Percentiles rank a stretch among this genome's conserved stretches.
These are phyloP conservation scores for Dorcus parallelipipedus DNA, from an alignment of 2,888 invertebrate genomes.

Conservation along the genomic window DNA sequence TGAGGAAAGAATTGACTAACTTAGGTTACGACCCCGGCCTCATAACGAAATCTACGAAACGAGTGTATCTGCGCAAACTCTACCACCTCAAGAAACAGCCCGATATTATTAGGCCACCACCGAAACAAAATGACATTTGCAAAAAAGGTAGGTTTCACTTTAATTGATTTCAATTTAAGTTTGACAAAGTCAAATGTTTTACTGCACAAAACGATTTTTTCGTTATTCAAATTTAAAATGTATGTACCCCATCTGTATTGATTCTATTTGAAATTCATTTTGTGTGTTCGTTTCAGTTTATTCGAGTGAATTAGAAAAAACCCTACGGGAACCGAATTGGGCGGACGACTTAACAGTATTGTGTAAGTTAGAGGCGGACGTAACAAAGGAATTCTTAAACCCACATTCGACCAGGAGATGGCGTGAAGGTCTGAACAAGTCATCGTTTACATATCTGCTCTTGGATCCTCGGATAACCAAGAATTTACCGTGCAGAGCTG, in stretches of 20 bases:
- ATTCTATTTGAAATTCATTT: constrained; percentile 25
- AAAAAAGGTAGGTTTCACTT: constrained; percentile 28
- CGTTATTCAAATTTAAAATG: background rate
- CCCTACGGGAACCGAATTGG: constrained; percentile 57
- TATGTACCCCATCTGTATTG: background rate
- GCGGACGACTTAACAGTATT: constrained; percentile 54
- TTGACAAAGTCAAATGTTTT: background rate
- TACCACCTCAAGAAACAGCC: constrained; percentile 52
- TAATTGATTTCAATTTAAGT: background rate
- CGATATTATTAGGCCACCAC: background rate
- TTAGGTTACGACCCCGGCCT: constrained; percentile 73
- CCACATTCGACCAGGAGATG: constrained; percentile 56
- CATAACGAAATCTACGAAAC: constrained; percentile 71
- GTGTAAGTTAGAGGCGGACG: constrained; percentile 57
- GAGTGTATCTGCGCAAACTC: constrained; percentile 72
- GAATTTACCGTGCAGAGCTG: constrained; percentile 65
- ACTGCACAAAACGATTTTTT: background rate
- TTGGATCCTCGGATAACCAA: constrained; percentile 81
- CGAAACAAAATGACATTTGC: constrained; percentile 2
- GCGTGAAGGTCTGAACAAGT: constrained; percentile 74
- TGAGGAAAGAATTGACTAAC: constrained; percentile 61
- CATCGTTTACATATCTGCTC: constrained; percentile 86
- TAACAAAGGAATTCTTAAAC: constrained; percentile 58
- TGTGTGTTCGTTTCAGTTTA: constrained; percentile 52
- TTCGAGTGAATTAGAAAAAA: constrained; percentile 65